A percentile compares a stretch with the other conserved stretches of the same genome.
These are phyloP conservation scores for Aselliscus stoliczkanus DNA, from an alignment of 2,797 vertebrate species.

Conservation along the genomic window DNA sequence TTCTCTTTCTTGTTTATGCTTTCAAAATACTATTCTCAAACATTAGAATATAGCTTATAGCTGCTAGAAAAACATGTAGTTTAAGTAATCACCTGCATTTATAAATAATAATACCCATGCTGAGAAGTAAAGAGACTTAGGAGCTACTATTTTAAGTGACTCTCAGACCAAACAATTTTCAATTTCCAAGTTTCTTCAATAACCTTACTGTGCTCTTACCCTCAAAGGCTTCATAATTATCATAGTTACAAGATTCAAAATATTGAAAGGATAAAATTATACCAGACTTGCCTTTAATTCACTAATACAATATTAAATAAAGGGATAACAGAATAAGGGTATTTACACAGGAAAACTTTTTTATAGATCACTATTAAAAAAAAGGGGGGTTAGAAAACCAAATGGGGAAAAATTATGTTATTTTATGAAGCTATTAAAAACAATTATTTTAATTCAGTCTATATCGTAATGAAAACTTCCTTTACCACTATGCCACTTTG, in stretches of 20 bases:
- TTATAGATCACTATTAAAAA: background rate
- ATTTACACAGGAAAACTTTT: background rate
- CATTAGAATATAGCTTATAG: background rate
- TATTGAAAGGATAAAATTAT: background rate
- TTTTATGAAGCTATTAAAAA: background rate
- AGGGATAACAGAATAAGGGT: background rate
- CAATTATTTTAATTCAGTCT: background rate
- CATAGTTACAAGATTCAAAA: background rate
- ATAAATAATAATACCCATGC: background rate
- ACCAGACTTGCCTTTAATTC: background rate
- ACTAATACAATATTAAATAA: constrained; percentile 4
- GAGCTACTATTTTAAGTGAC: background rate
- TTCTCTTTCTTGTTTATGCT: background rate
- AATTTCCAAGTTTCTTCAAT: background rate
- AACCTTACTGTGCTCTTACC: background rate
- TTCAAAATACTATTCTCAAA: background rate
- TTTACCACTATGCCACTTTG: background rate
- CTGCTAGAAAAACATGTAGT: background rate
- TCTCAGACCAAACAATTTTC: background rate
- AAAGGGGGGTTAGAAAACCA: background rate
- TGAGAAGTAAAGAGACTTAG: background rate
- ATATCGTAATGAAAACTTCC: background rate
- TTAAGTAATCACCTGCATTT: background rate
- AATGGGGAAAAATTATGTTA: background rate
- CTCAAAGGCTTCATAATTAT: background rate